Evolutionary conservation across 1,140 invertebrate genomes (phyloP), one percentile per base, ranked within the genome.

Genomic region (Maniola jurtina): DNA sequence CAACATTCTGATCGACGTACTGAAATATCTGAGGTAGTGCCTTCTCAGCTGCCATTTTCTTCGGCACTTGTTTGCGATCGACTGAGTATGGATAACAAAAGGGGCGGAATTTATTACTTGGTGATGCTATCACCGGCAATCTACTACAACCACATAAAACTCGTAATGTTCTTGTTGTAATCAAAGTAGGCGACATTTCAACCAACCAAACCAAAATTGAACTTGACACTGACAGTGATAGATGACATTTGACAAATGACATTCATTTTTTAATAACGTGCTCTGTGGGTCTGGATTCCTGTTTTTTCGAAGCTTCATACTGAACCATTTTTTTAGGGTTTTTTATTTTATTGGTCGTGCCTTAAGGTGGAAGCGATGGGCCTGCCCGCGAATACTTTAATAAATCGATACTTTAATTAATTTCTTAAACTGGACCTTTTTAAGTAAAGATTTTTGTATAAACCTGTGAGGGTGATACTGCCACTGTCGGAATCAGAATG

Each of bases 1-100:
- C 75, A 83, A 95, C 93, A 76, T 98, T 94, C n/a, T 92, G 80
- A 80, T 98, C 96, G 64, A 98, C 94, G 77, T 95, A 93, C 11
- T 96, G 97, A 76, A 83, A 92, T 72, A 90, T 76, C 74, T 81
- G 69, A 15, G 89, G 81, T 61, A 90, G 77, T 60, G 62, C 74
- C 74, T 83, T 86, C 15, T 82, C 81, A 50, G 84, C 76, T 62
- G 83, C 77, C 85, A 89, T 90, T 71, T 78, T 88, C 54, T 75
- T 62, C 15, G 73, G 62, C 59, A 76, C 60, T 72, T 77, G 64
- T 68, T 70, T 76, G 14, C 66, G 63, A 33, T 68, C 70, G 34
- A 67, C 50, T 59, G 83, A 81, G 76, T 80, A 78, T 50, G 62
- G 50, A 47, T 69, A 61, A 62, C 52, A 67, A 58, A 66, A 38